Evolutionary conservation across 2,113 vertebrate genomes (phyloP), one percentile per base, ranked within the genome.

Genomic region (Suncus etruscus): DNA sequence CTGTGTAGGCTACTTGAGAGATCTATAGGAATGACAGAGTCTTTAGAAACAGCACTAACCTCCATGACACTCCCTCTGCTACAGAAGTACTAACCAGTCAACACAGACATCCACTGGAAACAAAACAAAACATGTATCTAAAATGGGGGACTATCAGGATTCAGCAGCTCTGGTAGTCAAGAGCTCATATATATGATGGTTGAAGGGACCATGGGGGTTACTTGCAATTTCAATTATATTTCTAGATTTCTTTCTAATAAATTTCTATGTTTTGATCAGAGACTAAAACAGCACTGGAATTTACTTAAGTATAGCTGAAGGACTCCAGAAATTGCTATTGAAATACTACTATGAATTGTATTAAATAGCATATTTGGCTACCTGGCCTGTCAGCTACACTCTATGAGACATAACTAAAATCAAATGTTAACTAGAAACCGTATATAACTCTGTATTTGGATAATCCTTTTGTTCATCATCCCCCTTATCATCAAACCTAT

Each of bases 1-100:
- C 70, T 63, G 16, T 22, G 16, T 72, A 79, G 91, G 61, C 22
- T 47, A 79, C 83, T 76, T 86, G 65, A 88, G 47, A 58, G 47
- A 58, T 3, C 15, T 66, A 12, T 15, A 66, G 47, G 61, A 45
- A 69, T 87, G 39, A 61, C 58, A 22, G 16, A 5, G 58, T 31
- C 84, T 0, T 75, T 27, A 87, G 25, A 90, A 81, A 81, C 22
- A 45, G 65, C 58, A 11, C 1, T n/a, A 47, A 1, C 14, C 39
- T 73, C 24, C 5, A 11, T 11, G 65, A 66, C 3, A 86, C 4
- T 11, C 47, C 65, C 51, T 82, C 45, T 25, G 22, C 72, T 54
- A 27, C 20, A 47, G 25, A 83, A 61, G 31, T 68, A 80, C 27
- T 84, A 77, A 51, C 63, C 25, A 72, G 32, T 47, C 50, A 63